Percentiles rank a stretch among this genome's conserved stretches.
These are phyloP conservation scores for Coregonus clupeaformis DNA, from an alignment of 2,113 vertebrate genomes.

Conservation along the genomic window DNA sequence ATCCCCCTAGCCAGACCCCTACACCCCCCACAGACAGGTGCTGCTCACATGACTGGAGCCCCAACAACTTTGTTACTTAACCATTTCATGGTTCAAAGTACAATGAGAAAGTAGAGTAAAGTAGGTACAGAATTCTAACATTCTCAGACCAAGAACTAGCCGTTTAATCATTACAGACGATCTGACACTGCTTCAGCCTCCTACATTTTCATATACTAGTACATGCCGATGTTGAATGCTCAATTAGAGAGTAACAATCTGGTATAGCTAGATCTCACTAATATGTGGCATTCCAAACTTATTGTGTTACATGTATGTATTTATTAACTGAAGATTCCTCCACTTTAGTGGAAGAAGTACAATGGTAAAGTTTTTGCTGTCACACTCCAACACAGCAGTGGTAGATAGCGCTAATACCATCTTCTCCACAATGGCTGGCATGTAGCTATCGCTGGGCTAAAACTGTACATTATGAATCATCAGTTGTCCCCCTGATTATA, in stretches of 20 bases:
- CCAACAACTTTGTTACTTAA: slow-evolving; percentile 72
- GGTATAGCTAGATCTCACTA: background rate
- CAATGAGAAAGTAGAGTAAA: slow-evolving; percentile 8
- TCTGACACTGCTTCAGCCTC: too few relatives aligned
- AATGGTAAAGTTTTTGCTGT: slow-evolving; percentile 60
- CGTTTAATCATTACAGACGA: too few relatives aligned
- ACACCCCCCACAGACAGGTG: slow-evolving; percentile 56
- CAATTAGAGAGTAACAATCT: background rate
- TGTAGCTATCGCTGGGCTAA: slow-evolving; percentile 63
- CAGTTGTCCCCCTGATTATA: slow-evolving; percentile 75
- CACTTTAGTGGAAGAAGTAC: background rate
- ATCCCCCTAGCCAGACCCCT: slow-evolving; percentile 37
- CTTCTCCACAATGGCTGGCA: slow-evolving; percentile 62
- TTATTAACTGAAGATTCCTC: slow-evolving; percentile 53
- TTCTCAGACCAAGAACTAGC: too few relatives aligned
- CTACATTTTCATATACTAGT: too few relatives aligned
- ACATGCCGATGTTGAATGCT: too few relatives aligned
- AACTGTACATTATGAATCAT: slow-evolving; percentile 80
- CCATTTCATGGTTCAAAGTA: slow-evolving; percentile 45
- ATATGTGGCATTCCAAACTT: slow-evolving; percentile 46
- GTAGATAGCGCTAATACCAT: slow-evolving; percentile 54
- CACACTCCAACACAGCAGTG: slow-evolving; percentile 50
- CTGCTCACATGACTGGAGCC: slow-evolving; percentile 67
- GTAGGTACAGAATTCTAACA: too few relatives aligned
- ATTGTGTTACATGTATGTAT: slow-evolving; percentile 47